Conservation (phyloP, 2,113 vertebrate genomes). For the Melanostigma gelatinosum region DNA sequence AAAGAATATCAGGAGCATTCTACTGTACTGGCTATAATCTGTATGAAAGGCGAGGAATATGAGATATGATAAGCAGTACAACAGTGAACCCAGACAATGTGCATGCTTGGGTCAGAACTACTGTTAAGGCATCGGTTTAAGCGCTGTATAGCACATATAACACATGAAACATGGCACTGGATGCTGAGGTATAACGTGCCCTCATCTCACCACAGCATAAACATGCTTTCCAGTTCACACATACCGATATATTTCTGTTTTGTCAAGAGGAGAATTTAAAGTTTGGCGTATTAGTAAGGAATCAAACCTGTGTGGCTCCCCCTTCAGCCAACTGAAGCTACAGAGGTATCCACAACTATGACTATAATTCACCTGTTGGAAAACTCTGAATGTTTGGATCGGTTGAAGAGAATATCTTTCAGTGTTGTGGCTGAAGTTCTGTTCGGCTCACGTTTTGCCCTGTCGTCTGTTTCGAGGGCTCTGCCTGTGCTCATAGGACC, state of each 20-base stretch:
- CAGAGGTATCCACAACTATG: neutral
- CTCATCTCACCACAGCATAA: neutral
- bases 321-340: neutral
- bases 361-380: neutral
- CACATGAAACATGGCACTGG: neutral
- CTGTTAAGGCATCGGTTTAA: neutral
- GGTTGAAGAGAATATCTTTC: neutral
- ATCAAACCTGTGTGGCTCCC: neutral
- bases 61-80: slow-evolving; percentile 18
- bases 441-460: neutral
- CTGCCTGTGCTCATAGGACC: neutral
- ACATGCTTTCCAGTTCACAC: neutral
- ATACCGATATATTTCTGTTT: neutral
- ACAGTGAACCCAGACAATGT: slow-evolving; percentile 15
- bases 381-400: neutral
- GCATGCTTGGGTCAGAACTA: neutral
- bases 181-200: neutral
- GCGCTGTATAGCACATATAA: too few relatives aligned
- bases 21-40: slow-evolving; percentile 1
- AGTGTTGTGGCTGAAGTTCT: neutral
- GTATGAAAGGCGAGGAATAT: slow-evolving; percentile 1
- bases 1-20: slow-evolving; percentile 5
- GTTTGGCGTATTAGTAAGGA: neutral
- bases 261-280: neutral
- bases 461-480: neutral